A percentile compares a stretch with the other conserved stretches of the same genome.
Evolutionary conservation across 2,888 invertebrate genomes (phyloP).

Genomic region (Chloroclysta siterata): DNA sequence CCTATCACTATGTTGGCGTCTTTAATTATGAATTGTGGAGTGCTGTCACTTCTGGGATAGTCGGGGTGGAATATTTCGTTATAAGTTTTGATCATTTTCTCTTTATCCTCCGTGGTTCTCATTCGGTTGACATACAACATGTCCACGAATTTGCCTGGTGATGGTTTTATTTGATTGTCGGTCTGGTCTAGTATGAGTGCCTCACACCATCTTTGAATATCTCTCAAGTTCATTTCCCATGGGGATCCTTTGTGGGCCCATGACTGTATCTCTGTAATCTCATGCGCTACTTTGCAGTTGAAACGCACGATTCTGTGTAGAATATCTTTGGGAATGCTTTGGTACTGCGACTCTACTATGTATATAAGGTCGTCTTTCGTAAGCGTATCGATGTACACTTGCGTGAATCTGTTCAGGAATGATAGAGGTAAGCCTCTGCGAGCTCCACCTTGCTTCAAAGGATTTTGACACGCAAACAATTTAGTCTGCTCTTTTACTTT

Average conservation of each 20-base stretch:
- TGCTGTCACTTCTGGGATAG: conserved; percentile 79
- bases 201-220: conserved; percentile 97
- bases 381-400: conserved; percentile 89
- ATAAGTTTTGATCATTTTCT: conserved; percentile 86
- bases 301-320: conserved; percentile 91
- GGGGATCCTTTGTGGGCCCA: conserved; percentile 95
- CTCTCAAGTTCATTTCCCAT: conserved; percentile 98
- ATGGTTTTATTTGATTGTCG: conserved; percentile 48
- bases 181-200: conserved; percentile 82
- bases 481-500: conserved; percentile 90
- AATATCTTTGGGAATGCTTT: conserved; percentile 84
- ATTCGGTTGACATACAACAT: conserved; percentile 95
- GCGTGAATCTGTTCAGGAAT: conserved; percentile 98
- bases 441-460: conserved; percentile 97
- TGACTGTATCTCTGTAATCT: conserved; percentile 85
- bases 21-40: conserved; percentile 86
- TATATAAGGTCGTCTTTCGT: conserved; percentile 87
- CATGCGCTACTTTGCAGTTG: conserved; percentile 87
- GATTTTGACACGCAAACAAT: conserved; percentile 99
- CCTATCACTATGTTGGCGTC: conserved; percentile 86
- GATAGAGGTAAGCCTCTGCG: conserved; percentile 98
- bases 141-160: conserved; percentile 88
- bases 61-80: conserved; percentile 75
- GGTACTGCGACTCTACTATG: conserved; percentile 88
- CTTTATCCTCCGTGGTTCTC: conserved; percentile 91